phyloP scores from a whole-genome alignment of 2,797 vertebrate species.

The Babyrousa celebensis region DNA sequence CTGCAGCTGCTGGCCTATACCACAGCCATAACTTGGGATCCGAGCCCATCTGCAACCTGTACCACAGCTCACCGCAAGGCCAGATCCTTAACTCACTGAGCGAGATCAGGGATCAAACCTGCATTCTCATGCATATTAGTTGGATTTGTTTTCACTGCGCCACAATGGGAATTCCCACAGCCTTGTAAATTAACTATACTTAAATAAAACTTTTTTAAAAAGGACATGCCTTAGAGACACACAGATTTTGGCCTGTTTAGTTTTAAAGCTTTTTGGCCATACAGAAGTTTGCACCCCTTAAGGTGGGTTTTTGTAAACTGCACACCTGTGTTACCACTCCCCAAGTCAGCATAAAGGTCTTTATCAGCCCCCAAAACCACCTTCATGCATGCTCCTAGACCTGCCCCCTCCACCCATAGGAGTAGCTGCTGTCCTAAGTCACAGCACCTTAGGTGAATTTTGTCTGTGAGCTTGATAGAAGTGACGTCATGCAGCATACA shows the following conservation, averaged over 20 bases:
- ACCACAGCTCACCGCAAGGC: too few species aligned
- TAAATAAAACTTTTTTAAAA: not conserved
- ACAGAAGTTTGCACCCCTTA: not conserved
- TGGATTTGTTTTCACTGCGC: too few species aligned
- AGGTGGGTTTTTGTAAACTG: constrained; percentile 18
- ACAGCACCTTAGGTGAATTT: not conserved
- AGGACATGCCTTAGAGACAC: not conserved
- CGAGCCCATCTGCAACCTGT: too few species aligned
- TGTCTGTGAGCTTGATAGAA: not conserved
- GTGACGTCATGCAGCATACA: not conserved
- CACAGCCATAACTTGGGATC: too few species aligned
- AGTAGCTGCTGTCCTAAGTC: not conserved
- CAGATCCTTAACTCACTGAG: too few species aligned
- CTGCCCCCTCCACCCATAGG: too few species aligned
- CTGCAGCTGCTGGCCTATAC: too few species aligned
- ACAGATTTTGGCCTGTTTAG: not conserved
- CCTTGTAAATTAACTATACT: too few species aligned
- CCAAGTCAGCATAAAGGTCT: not conserved
- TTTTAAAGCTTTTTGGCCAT: not conserved
- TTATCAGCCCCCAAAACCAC: not conserved
- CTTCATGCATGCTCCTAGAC: not conserved
- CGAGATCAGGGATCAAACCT: too few species aligned
- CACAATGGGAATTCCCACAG: too few species aligned
- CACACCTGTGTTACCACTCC: not conserved
- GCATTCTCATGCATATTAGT: too few species aligned